Evolutionary conservation across 2,113 vertebrate species (phyloP), one percentile per base, ranked within the genome.

Genomic region (Phaethornis superciliosus): DNA sequence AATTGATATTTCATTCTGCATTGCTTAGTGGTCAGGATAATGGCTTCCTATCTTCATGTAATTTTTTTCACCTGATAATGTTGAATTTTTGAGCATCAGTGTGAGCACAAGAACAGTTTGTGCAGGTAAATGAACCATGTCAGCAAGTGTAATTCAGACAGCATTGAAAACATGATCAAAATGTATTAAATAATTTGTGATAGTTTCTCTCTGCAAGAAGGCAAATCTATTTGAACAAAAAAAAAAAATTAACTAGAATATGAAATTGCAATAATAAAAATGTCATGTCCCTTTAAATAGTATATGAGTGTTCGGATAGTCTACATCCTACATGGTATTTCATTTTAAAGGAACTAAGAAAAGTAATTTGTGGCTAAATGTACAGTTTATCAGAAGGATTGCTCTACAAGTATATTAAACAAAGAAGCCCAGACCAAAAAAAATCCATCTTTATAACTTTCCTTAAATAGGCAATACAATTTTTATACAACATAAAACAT

Each of bases 1-100:
- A 96, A 92, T 80, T 94, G 94, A 70, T 88, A 94, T 94, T 95
- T 87, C 86, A 89, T 93, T 92, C 74, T 85, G 27, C 64, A 44
- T 96, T 95, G 85, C 74, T 92, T 96, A 89, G 85, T 90, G 95
- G 95, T 89, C 95, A 96, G 92, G 90, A 86, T 96, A 95, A 95
- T 79, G 59, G 58, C 37, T 93, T 94, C 67, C 90, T 85, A 84
- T 89, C 70, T 82, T 85, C 74, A 89, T 80, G 69, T 16, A 80
- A 19, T 69, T 79, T 90, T 96, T 96, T 94, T 89, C 83, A 94
- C 94, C 89, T 97, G 88, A 92, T 95, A 91, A 60, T 35, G 55
- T 28, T 87, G 90, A 54, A 90, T 90, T 93, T 96, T 95, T 89
- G 78, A 89, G 54, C 77, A 94, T 83, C 62, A 55, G n/a, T 63